Evolutionary conservation across 2,797 vertebrate genomes (phyloP), one percentile per base, ranked within the genome.

Genomic region (Gila robusta): DNA sequence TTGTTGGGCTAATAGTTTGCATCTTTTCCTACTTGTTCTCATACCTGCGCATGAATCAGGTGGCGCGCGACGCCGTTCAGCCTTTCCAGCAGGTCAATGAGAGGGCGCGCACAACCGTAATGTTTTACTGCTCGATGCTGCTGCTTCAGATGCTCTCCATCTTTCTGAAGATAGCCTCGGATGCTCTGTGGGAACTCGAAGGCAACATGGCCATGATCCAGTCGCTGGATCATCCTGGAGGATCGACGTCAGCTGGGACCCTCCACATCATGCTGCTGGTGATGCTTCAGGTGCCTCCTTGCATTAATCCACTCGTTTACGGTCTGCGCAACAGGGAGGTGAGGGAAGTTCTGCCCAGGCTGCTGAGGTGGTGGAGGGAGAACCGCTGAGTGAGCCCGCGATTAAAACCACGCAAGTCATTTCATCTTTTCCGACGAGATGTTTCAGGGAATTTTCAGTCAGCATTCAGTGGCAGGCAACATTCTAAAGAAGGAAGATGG

Each of bases 121-220:
- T 93, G 11, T 92, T 93, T 62, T 94, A 94, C 92, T 90, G 91
- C 81, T 79, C 87, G 26, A 94, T 94, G 94, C 82, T 95, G 71
- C 28, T 93, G 19, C n/a, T 94, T 74, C 94, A 94, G 89, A 89
- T 95, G 85, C 84, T 93, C 56, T 93, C 92, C 10, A 80, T 91
- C 80, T 86, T 93, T 35, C 2, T 93, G 6, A 94, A 93, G 73
- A 88, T 87, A 0, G 1, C 9, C 17, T 90, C 91, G 1, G 94
- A 94, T 81, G 73, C 83, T 7, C 26, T 95, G 59, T 90, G 90
- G 91, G 93, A 94, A 72, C 16, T 93, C 3, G 62, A 87, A 74
- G 90, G 88, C 1, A 82, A 76, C 47, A 41, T 0, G 49, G 79
- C 19, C 0, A 87, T 87, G 87, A 1, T 39, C 8, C 28, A 16